Evolutionary conservation across 2,797 vertebrate genomes (phyloP), one percentile per base, ranked within the genome.

Genomic region (Xenopus petersii): DNA sequence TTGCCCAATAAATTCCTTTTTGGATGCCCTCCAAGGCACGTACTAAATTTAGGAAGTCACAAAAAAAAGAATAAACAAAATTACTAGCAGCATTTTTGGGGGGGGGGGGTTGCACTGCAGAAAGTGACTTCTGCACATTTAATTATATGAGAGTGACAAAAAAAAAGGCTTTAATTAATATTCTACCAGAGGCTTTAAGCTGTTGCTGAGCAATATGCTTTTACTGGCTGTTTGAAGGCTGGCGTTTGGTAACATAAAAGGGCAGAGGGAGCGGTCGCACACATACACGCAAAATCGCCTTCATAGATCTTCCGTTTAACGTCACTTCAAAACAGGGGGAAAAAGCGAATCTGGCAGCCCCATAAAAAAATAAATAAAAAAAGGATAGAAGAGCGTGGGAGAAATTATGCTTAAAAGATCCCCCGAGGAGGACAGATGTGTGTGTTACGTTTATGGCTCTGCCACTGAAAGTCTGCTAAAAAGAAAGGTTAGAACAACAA

Each of bases 391-490:
- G 11, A 77, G 75, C 75, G 75, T 78, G 71, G 75, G 75, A 79
- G 80, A 75, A 71, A 36, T 12, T 51, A 42, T 21, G 15, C 15
- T 9, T 10, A 47, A 58, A 16, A 33, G 26, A 59, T 36, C 63
- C 70, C 49, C 69, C 33, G 21, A 58, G 75, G 60, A 59, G 64
- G 59, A 56, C 70, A 77, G 74, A 70, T 75, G 68, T 75, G 61
- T 17, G 24, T 10, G 42, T 49, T 65, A 46, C 63, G 17, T 16
- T 65, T 48, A 47, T 65, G 63, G 46, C 36, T 65, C 63, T 17
- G 49, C 49, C 49, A 4, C 15, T 7, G 15, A 65, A 36, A 48
- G 15, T 21, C n/a, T 65, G 36, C 36, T 21, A 48, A 64, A 21
- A 36, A 11, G 9, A 42, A 64, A 47, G 16, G 17, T 60, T 26